A percentile compares a stretch with the other conserved stretches of the same genome.
These are phyloP conservation scores for Kryptopterus vitreolus DNA, from an alignment of 2,797 vertebrate genomes.

Conservation along the genomic window DNA sequence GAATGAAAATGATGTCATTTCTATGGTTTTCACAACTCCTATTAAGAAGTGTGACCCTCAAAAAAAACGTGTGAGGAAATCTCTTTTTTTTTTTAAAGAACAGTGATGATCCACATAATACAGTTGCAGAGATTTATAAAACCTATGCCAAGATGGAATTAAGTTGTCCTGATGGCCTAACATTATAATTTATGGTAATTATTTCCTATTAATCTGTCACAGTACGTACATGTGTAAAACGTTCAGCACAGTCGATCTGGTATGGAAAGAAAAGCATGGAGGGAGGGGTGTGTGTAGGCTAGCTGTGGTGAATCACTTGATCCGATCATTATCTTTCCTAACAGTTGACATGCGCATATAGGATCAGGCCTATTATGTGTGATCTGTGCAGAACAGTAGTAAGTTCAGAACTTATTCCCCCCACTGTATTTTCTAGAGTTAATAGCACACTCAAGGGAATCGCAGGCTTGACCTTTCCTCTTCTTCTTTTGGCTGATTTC, in stretches of 20 bases:
- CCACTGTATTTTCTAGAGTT: slow-evolving; percentile 66
- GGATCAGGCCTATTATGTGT: neutral
- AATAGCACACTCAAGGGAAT: slow-evolving; percentile 62
- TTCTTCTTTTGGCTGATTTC: slow-evolving; percentile 72
- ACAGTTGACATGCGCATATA: neutral
- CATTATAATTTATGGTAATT: neutral
- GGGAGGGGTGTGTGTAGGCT: neutral
- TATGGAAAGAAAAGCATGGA: neutral
- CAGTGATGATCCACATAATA: no score
- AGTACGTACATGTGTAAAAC: neutral
- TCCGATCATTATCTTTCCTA: neutral
- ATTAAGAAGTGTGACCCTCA: no score
- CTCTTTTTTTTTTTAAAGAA: neutral
- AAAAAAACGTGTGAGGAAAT: neutral
- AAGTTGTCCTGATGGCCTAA: neutral
- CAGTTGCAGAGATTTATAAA: neutral
- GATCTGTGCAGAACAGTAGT: slow-evolving; percentile 4
- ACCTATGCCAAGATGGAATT: neutral
- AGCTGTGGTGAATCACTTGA: neutral
- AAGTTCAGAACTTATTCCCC: no score
- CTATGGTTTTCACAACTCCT: neutral
- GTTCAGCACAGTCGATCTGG: neutral
- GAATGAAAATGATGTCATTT: neutral
- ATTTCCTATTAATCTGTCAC: neutral
- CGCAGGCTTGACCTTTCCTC: slow-evolving; percentile 72